Percentiles rank a stretch among this genome's conserved stretches.
Conservation (phyloP, 2,888 invertebrate species). For the Pandemis corylana region DNA sequence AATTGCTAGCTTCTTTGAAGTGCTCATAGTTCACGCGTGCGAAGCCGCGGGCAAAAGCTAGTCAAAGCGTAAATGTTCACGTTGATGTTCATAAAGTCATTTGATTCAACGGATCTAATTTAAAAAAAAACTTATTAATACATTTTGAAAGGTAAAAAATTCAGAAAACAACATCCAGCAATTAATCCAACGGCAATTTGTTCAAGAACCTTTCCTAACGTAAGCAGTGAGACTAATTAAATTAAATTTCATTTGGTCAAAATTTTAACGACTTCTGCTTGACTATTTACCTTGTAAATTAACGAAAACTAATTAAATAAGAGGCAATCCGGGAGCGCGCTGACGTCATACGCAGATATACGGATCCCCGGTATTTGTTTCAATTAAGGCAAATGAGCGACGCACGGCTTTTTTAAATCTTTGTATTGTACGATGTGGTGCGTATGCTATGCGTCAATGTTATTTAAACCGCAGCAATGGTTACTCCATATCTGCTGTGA, state of each 20-base stretch:
- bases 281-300: conserved; percentile 56
- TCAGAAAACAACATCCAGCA: conserved; percentile 10
- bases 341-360: conserved; percentile 53
- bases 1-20: no score
- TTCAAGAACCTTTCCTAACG: conserved; percentile 24
- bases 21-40: no score
- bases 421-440: conserved; percentile 44
- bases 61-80: not conserved
- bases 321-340: conserved; percentile 40
- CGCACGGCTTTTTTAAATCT: conserved; percentile 50
- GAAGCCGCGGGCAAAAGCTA: no score
- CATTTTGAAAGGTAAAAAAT: not conserved
- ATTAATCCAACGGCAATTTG: conserved; percentile 6
- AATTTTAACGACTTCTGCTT: conserved; percentile 47
- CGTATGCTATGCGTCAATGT: not conserved
- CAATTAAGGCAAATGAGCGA: conserved; percentile 60
- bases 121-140: not conserved
- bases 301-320: conserved; percentile 60
- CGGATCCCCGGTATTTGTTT: conserved; percentile 59
- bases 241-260: conserved; percentile 29
- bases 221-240: conserved; percentile 31
- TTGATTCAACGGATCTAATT: not conserved
- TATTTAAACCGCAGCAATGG: not conserved
- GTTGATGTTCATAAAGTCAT: not conserved
- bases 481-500: no score